Percentiles rank a stretch among this genome's conserved stretches.
Evolutionary conservation across 2,888 invertebrate genomes (phyloP).

Genomic region (Theodoxus fluviatilis): DNA sequence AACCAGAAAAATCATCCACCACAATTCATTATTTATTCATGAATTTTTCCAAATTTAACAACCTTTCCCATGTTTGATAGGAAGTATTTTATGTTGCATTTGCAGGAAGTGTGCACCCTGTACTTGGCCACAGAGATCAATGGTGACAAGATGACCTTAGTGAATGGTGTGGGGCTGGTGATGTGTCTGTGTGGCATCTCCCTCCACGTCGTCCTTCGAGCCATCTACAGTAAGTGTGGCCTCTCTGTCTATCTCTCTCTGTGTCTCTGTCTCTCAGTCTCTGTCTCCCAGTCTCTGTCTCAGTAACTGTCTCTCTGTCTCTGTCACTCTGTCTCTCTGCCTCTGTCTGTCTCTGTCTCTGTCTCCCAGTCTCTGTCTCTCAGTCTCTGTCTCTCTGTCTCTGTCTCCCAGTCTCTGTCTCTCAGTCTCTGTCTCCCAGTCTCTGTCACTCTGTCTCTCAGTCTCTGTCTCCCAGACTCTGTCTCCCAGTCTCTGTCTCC

Average conservation of each 20-base stretch:
- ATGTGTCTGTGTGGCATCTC: conserved; percentile 88
- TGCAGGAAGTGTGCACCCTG: conserved; percentile 90
- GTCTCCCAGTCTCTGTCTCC: background rate
- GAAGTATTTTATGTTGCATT: conserved; percentile 40
- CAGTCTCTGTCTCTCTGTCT: conserved; percentile 4
- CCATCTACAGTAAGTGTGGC: conserved; percentile 53
- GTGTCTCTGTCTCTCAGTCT: background rate
- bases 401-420: background rate
- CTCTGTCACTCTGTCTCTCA: background rate
- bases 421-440: background rate
- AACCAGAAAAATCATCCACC: no score
- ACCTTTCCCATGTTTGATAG: background rate
- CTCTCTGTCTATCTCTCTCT: background rate
- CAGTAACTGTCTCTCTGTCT: background rate
- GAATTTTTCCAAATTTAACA: no score
- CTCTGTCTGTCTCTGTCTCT: conserved; percentile 12
- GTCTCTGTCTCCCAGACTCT: background rate
- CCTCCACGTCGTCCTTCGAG: conserved; percentile 75
- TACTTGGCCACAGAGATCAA: conserved; percentile 86
- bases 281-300: background rate
- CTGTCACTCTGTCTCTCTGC: background rate
- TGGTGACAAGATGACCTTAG: conserved; percentile 81
- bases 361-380: background rate
- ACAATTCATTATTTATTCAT: no score
- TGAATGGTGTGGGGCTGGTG: conserved; percentile 85